Conservation (phyloP, 2,888 invertebrate genomes). For the Thymelicus acteon region DNA sequence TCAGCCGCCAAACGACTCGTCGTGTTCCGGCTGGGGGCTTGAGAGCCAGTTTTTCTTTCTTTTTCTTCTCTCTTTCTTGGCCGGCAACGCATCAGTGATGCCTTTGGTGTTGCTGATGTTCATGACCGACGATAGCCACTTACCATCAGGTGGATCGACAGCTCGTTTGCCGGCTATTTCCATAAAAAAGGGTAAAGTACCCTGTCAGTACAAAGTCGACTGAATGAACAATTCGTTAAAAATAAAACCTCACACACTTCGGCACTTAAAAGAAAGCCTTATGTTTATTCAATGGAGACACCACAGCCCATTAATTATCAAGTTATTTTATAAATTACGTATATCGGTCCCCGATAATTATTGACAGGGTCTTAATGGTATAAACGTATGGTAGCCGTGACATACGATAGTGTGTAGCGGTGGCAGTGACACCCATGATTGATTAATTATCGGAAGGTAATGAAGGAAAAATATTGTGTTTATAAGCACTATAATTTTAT, state of each 20-base stretch:
- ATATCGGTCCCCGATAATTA: constrained; percentile 44
- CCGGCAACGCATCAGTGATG: too few species aligned
- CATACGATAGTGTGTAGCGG: constrained; percentile 22
- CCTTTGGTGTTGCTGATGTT: too few species aligned
- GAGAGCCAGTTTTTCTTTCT: too few species aligned
- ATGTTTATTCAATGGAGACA: constrained; percentile 51
- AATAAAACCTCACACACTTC: not conserved
- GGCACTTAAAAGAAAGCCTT: constrained; percentile 15
- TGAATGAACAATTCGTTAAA: too few species aligned
- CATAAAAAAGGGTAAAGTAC: too few species aligned
- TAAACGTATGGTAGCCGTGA: constrained; percentile 32
- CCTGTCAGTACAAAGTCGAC: too few species aligned
- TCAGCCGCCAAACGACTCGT: too few species aligned
- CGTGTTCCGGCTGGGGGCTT: too few species aligned
- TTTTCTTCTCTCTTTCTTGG: too few species aligned
- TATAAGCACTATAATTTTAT: not conserved
- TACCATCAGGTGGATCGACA: too few species aligned
- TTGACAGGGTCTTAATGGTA: constrained; percentile 40
- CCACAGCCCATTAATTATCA: constrained; percentile 42
- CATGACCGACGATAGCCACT: too few species aligned
- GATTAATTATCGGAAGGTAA: constrained; percentile 3
- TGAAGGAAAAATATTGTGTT: not conserved
- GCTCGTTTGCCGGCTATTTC: too few species aligned
- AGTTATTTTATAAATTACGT: constrained; percentile 49
- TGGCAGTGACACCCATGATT: constrained; percentile 15